These are phyloP conservation scores for Gonioctena quinquepunctata DNA, from an alignment of 1,140 invertebrate genomes.

Conservation along the genomic window DNA sequence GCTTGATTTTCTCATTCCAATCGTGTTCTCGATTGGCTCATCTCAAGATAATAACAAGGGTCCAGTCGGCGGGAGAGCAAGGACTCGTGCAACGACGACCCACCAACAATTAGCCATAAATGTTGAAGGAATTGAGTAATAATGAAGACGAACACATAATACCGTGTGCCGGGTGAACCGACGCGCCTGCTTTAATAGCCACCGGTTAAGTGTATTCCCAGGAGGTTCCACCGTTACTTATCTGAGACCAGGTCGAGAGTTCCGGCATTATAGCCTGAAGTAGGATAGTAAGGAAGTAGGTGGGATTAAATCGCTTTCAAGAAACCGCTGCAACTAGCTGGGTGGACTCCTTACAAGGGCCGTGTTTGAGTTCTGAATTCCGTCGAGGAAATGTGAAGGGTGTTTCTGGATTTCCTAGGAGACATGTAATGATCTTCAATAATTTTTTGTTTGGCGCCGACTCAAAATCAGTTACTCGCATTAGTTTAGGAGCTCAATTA, in stretches of 20 bases:
- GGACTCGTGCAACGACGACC: not conserved
- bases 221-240: not conserved
- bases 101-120: conserved; percentile 5
- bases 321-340: not conserved
- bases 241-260: not conserved
- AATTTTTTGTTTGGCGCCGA: no score
- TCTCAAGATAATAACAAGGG: no score
- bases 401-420: not conserved
- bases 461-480: no score
- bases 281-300: not conserved
- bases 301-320: not conserved
- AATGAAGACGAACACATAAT: conserved; percentile 6
- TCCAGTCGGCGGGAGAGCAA: not conserved
- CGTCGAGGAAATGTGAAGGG: not conserved
- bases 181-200: conserved; percentile 1
- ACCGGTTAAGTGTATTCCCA: conserved; percentile 1
- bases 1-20: no score
- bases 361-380: not conserved
- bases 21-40: no score
- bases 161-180: not conserved
- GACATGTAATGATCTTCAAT: no score
- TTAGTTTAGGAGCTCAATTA: no score
- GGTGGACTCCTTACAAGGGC: not conserved
- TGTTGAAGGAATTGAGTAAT: conserved; percentile 10
- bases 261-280: not conserved